Percentiles rank a stretch among this genome's conserved stretches.
These are phyloP conservation scores for Cnemophilus loriae DNA, from an alignment of 2,113 vertebrate genomes.

Conservation along the genomic window DNA sequence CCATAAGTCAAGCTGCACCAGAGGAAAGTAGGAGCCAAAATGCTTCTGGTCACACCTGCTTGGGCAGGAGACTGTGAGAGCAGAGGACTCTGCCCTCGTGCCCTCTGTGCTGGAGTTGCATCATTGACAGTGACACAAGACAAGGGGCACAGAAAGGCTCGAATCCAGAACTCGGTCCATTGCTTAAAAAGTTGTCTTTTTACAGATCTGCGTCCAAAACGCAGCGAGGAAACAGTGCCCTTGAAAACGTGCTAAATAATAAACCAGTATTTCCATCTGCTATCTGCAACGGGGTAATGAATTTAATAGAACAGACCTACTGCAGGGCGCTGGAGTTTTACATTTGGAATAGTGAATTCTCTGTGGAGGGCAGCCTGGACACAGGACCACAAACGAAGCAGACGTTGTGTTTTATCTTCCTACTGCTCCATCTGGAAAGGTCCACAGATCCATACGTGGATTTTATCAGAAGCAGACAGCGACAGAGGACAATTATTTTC, in stretches of 20 bases:
- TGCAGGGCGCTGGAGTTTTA: neutral
- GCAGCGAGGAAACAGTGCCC: neutral
- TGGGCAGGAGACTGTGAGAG: neutral
- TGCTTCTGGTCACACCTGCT: neutral
- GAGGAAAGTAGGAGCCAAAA: neutral
- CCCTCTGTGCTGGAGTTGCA: neutral
- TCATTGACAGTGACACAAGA: fast-evolving
- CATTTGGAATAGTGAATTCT: neutral
- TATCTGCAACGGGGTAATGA: neutral
- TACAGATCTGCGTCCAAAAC: neutral
- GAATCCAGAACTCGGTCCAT: neutral
- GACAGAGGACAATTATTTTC: neutral
- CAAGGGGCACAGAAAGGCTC: neutral
- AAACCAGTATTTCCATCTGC: neutral
- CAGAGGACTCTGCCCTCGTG: neutral
- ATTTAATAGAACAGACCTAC: neutral
- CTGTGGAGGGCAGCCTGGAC: neutral
- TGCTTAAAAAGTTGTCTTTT: neutral
- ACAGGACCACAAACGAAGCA: neutral
- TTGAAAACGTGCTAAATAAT: neutral
- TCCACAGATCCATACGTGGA: neutral
- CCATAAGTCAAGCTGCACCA: neutral
- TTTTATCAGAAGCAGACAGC: neutral
- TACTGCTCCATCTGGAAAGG: neutral
- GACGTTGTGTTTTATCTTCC: neutral